Evolutionary conservation across 2,113 vertebrate species (phyloP).

Genomic region (Catharus fuscescens): DNA sequence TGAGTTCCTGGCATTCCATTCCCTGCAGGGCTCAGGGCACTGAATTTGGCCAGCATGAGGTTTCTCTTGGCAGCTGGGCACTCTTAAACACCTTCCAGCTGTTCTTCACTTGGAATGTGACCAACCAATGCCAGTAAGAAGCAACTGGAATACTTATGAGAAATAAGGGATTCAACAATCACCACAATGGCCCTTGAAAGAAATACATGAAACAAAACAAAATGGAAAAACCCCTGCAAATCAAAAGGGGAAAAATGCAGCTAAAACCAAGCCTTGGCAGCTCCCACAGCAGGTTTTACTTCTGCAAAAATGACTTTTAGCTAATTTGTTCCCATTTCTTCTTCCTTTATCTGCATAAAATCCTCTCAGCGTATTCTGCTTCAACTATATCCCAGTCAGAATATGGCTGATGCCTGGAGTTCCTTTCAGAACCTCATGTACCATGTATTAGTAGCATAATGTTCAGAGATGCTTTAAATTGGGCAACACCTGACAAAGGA

Average conservation of each 20-base stretch:
- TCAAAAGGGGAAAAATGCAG: neutral
- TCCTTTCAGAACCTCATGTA: neutral
- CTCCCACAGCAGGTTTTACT: neutral
- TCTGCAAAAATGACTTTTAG: neutral
- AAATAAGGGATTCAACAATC: neutral
- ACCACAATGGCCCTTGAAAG: neutral
- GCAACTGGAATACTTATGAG: neutral
- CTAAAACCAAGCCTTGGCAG: neutral
- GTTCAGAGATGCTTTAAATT: neutral
- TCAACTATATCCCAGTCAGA: neutral
- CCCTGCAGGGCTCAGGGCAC: neutral
- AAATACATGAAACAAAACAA: neutral
- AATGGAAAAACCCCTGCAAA: neutral
- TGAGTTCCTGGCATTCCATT: neutral
- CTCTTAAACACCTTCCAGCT: neutral
- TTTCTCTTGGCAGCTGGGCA: neutral
- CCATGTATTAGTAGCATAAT: neutral
- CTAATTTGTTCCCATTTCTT: neutral
- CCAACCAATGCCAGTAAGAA: neutral
- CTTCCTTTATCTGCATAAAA: neutral
- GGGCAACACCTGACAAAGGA: neutral
- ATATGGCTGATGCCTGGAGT: neutral
- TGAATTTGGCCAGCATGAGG: rapidly evolving
- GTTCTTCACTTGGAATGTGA: neutral
- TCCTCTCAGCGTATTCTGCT: neutral